Percentiles rank a stretch among this genome's conserved stretches.
Conservation (phyloP, 2,113 vertebrate species). For the Isurus oxyrinchus region DNA sequence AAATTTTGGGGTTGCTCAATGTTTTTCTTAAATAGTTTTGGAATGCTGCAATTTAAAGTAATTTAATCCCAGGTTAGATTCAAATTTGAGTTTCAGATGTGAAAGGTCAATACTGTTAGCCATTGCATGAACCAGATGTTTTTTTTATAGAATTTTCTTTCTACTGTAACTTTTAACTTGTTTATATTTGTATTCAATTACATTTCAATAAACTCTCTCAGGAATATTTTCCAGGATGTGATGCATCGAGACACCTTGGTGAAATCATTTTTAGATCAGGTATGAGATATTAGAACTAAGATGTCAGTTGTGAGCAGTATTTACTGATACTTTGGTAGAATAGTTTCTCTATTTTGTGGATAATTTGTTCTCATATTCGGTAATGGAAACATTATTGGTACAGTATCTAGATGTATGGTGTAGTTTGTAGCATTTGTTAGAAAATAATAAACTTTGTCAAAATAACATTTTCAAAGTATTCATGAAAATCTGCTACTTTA, state of each 20-base stretch:
- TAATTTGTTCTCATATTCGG: background rate
- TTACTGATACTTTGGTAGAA: background rate
- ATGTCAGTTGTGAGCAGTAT: background rate
- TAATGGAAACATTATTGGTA: background rate
- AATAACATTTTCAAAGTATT: background rate
- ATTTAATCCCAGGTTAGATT: background rate
- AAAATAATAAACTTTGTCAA: background rate
- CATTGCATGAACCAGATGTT: background rate
- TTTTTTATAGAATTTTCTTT: too few species aligned
- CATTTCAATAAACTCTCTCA: conserved; percentile 45
- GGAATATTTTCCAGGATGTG: conserved; percentile 95
- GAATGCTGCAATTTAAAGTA: background rate
- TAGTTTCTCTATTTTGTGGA: background rate
- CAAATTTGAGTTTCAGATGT: background rate
- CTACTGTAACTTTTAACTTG: background rate
- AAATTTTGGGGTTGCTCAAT: background rate
- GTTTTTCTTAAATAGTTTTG: background rate
- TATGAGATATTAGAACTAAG: conserved; percentile 48
- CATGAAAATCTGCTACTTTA: background rate
- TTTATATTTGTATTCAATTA: conserved; percentile 36
- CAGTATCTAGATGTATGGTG: background rate
- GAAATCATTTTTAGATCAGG: conserved; percentile 90
- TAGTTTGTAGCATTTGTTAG: background rate
- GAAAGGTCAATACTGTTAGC: conserved; percentile 19
- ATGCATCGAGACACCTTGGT: conserved; percentile 85